phyloP scores from a whole-genome alignment of 2,113 vertebrate species.

The Hyaena hyaena region DNA sequence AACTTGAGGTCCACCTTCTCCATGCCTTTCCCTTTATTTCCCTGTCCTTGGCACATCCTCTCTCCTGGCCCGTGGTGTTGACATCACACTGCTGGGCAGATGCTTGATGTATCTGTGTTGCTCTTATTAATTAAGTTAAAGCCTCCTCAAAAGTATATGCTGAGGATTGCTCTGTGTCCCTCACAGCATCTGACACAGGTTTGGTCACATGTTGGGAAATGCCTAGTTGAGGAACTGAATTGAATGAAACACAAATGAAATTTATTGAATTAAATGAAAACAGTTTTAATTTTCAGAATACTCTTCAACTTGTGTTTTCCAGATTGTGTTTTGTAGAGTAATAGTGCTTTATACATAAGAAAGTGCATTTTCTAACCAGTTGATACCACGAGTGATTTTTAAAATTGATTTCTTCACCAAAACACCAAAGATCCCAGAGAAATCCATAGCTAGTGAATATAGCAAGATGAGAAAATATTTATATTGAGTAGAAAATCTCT shows the following conservation, averaged over 20 bases:
- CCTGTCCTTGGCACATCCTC: not conserved
- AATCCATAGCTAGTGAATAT: slow-evolving; percentile 24
- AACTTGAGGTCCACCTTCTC: not conserved
- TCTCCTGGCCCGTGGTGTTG: not conserved
- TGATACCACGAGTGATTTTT: slow-evolving; percentile 19
- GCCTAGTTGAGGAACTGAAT: not conserved
- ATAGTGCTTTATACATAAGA: not conserved
- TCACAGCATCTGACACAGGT: not conserved
- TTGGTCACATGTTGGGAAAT: not conserved
- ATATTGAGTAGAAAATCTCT: slow-evolving; percentile 2
- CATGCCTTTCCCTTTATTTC: not conserved
- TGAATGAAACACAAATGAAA: not conserved
- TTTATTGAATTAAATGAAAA: not conserved
- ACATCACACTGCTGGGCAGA: not conserved
- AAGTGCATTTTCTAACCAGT: slow-evolving; percentile 14
- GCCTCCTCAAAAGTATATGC: not conserved
- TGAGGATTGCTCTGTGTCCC: not conserved
- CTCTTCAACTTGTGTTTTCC: slow-evolving; percentile 2
- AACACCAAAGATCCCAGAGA: slow-evolving; percentile 26
- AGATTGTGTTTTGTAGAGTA: slow-evolving; percentile 6
- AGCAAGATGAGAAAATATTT: slow-evolving; percentile 38
- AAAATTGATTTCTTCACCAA: slow-evolving; percentile 3
- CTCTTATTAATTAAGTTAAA: not conserved
- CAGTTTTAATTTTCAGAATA: not conserved
- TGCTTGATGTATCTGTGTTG: not conserved